phyloP scores from a whole-genome alignment of 2,113 vertebrate species.

The Zosterops borbonicus region DNA sequence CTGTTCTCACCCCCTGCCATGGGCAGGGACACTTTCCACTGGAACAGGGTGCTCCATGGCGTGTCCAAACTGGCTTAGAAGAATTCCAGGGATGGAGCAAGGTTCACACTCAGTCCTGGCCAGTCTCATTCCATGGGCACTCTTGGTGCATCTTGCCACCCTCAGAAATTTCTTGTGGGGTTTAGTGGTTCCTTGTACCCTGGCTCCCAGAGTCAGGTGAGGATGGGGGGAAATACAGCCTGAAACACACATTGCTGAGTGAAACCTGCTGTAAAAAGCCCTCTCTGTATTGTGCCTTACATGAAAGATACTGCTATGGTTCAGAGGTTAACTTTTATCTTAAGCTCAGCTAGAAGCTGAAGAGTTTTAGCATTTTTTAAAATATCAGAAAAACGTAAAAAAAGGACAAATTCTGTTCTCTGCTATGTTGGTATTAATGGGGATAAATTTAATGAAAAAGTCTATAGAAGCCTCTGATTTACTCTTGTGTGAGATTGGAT shows the following conservation, averaged over 20 bases:
- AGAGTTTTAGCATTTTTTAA: slow-evolving; percentile 4
- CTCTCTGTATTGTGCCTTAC: slow-evolving; percentile 1
- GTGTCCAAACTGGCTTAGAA: background rate
- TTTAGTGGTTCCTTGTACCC: background rate
- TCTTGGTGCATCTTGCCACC: background rate
- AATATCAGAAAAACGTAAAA: background rate
- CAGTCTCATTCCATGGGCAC: background rate
- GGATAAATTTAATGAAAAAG: slow-evolving; percentile 38
- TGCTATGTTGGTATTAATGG: background rate
- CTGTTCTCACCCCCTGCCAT: background rate
- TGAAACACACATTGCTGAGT: background rate
- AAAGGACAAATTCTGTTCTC: background rate
- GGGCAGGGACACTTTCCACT: background rate
- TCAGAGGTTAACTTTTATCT: slow-evolving; percentile 55
- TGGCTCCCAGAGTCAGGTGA: background rate
- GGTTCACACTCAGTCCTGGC: background rate
- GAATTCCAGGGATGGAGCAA: background rate
- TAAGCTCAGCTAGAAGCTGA: slow-evolving; percentile 20
- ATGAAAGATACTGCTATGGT: slow-evolving; percentile 27
- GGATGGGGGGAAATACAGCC: background rate
- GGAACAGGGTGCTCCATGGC: background rate
- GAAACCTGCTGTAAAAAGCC: background rate
- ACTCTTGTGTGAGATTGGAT: background rate
- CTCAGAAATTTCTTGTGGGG: background rate
- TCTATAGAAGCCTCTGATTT: slow-evolving; percentile 38